A percentile compares a stretch with the other conserved stretches of the same genome.
Evolutionary conservation across 2,888 invertebrate genomes (phyloP).

Genomic region (Meta bourneti): DNA sequence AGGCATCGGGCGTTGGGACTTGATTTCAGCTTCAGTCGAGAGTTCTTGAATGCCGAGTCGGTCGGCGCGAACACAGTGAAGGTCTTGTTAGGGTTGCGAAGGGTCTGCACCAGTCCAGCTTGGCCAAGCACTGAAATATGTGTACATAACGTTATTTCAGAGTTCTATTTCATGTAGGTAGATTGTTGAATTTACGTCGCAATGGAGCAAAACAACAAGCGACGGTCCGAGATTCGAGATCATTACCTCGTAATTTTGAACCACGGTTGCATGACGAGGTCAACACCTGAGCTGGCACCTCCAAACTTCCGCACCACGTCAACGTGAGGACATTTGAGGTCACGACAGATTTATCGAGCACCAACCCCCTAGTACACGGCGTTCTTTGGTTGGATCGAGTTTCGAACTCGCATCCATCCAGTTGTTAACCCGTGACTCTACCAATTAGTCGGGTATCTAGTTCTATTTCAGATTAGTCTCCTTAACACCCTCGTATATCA

Average conservation of each 20-base stretch:
- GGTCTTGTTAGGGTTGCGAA: conserved; percentile 82
- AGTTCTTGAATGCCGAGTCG: conserved; percentile 84
- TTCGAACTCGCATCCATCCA: too few relatives aligned
- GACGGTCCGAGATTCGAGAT: not conserved
- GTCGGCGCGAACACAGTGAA: conserved; percentile 85
- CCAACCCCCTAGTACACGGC: too few relatives aligned
- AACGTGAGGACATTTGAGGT: too few relatives aligned
- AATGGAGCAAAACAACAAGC: not conserved
- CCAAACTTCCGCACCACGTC: too few relatives aligned
- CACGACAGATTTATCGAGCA: too few relatives aligned
- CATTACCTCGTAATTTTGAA: not conserved
- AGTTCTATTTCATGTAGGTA: not conserved
- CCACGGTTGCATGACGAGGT: too few relatives aligned
- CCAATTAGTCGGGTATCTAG: too few relatives aligned
- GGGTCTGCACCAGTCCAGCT: conserved; percentile 83
- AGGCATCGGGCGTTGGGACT: conserved; percentile 23
- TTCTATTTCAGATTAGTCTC: too few relatives aligned
- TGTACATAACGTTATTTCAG: not conserved
- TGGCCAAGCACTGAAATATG: conserved; percentile 83
- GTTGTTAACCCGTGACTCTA: too few relatives aligned
- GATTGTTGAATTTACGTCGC: not conserved
- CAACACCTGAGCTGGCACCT: too few relatives aligned
- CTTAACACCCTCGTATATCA: too few relatives aligned
- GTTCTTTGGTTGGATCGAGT: too few relatives aligned
- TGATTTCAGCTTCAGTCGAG: not conserved